A percentile compares a stretch with the other conserved stretches of the same genome.
Conservation (phyloP, 2,888 invertebrate species). For the Drosophila helvetica region DNA sequence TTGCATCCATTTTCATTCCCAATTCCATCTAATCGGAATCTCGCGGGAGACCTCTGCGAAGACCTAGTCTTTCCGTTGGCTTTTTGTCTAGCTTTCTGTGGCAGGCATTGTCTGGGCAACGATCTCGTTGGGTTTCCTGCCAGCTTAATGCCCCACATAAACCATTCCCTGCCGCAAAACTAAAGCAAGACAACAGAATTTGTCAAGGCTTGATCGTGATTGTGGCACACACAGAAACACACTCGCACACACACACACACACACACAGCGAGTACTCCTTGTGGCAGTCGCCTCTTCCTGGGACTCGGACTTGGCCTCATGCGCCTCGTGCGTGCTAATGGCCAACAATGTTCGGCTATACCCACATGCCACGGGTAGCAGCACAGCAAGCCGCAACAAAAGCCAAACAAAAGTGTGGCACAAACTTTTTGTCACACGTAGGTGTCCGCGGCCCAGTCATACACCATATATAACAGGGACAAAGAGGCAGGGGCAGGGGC, state of each 20-base stretch:
- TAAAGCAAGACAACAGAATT: conserved; percentile 81
- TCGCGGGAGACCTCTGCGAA: not conserved
- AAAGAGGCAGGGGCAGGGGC: conserved; percentile 20
- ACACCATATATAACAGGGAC: conserved; percentile 68
- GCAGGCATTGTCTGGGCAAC: conserved; percentile 42
- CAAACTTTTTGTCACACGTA: conserved; percentile 75
- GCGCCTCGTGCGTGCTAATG: conserved; percentile 74
- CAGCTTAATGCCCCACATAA: conserved; percentile 61
- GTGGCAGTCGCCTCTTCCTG: conserved; percentile 7
- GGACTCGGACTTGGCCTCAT: conserved; percentile 10
- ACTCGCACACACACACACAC: conserved; percentile 13
- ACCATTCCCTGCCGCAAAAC: conserved; percentile 46
- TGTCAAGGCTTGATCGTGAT: conserved; percentile 81
- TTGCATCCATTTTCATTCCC: too few species aligned
- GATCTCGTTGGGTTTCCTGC: conserved; percentile 29
- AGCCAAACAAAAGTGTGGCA: conserved; percentile 75
- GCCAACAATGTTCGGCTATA: conserved; percentile 63
- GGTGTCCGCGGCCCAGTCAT: conserved; percentile 57
- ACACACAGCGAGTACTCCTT: conserved; percentile 15
- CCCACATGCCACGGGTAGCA: conserved; percentile 62
- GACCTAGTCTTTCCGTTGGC: conserved; percentile 3
- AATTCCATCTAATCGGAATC: conserved; percentile 16
- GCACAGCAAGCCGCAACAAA: conserved; percentile 12
- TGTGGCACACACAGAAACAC: conserved; percentile 50
- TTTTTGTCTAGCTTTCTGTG: not conserved